These are phyloP conservation scores for Exephanes ischioxanthus DNA, from an alignment of 2,888 invertebrate species.

Conservation along the genomic window DNA sequence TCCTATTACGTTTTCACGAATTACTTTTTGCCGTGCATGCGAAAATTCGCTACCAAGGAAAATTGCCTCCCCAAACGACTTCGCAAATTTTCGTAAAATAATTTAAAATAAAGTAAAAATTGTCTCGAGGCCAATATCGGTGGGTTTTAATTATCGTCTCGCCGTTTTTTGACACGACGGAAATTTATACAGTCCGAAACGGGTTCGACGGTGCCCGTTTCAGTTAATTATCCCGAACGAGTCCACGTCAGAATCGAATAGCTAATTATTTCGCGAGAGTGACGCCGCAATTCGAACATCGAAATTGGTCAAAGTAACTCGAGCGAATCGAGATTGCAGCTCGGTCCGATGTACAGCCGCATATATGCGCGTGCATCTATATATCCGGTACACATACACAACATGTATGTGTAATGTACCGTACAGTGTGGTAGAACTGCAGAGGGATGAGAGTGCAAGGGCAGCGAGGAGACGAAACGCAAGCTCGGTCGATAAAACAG, in stretches of 20 bases:
- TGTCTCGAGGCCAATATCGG: not conserved
- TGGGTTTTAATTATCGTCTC: too few relatives aligned
- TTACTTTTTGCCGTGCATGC: too few relatives aligned
- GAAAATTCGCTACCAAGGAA: not conserved
- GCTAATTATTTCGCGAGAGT: conserved; percentile 43
- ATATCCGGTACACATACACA: not conserved
- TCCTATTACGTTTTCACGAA: too few relatives aligned
- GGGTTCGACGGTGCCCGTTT: not conserved
- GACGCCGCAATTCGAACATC: conserved; percentile 48
- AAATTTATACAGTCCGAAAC: not conserved
- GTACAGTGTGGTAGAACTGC: conserved; percentile 37
- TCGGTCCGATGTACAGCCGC: conserved; percentile 8
- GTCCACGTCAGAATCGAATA: not conserved
- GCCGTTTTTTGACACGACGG: not conserved
- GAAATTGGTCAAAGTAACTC: conserved; percentile 52
- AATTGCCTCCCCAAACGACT: not conserved
- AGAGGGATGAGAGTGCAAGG: conserved; percentile 46
- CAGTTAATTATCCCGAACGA: not conserved
- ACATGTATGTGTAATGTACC: conserved; percentile 1
- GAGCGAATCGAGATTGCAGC: conserved; percentile 30
- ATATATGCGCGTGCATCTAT: not conserved
- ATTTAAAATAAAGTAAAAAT: not conserved
- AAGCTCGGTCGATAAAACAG: conserved; percentile 28
- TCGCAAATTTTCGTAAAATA: not conserved
- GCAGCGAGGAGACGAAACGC: conserved; percentile 64